These are phyloP conservation scores for Etheostoma perlongum DNA, from an alignment of 2,797 vertebrate species.

Conservation along the genomic window DNA sequence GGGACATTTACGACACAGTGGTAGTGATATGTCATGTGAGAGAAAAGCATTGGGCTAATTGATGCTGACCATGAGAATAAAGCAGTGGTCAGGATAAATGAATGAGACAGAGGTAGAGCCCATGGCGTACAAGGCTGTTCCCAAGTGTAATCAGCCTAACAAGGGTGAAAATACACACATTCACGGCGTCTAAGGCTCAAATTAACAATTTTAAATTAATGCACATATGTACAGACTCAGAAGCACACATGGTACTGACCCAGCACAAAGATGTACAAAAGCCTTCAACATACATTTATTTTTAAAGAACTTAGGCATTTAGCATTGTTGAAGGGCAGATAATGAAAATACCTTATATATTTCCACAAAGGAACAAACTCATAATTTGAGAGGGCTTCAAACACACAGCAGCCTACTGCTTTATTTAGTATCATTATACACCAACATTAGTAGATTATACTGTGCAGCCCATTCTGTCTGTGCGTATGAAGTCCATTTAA, in stretches of 20 bases:
- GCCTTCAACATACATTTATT: slow-evolving; percentile 27
- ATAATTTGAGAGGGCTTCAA: slow-evolving; percentile 42
- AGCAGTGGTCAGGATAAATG: slow-evolving; percentile 44
- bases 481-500: slow-evolving; percentile 54
- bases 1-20: slow-evolving; percentile 11
- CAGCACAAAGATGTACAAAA: slow-evolving; percentile 25
- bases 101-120: slow-evolving; percentile 44
- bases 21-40: slow-evolving; percentile 18
- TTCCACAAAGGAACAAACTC: slow-evolving; percentile 44
- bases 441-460: slow-evolving; percentile 51
- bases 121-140: slow-evolving; percentile 29
- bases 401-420: slow-evolving; percentile 18
- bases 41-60: slow-evolving; percentile 41
- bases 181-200: slow-evolving; percentile 23
- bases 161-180: slow-evolving; percentile 50
- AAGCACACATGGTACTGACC: neutral
- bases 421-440: slow-evolving; percentile 52
- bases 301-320: slow-evolving; percentile 31
- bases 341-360: slow-evolving; percentile 50
- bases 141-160: slow-evolving; percentile 55
- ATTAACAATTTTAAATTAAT: slow-evolving; percentile 48
- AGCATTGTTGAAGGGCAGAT: slow-evolving; percentile 37
- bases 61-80: slow-evolving; percentile 50
- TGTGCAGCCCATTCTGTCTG: slow-evolving; percentile 28
- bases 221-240: neutral